Conservation (phyloP, 30 jellyfish, hydroid and myxozoan genomes). For the Turritopsis rubra region DNA sequence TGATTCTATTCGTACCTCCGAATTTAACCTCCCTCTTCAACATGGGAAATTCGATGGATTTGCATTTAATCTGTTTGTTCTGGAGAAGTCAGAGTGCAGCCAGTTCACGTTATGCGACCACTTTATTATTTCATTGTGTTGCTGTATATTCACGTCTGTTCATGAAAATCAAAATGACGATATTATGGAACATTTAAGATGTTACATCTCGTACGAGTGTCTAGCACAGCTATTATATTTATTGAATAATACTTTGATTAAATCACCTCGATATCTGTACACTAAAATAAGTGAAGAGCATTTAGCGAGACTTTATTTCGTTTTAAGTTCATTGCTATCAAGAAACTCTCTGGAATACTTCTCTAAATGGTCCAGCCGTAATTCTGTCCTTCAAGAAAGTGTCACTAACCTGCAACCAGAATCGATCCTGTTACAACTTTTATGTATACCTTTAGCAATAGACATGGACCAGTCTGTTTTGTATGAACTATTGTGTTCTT, state of each 20-base stretch:
- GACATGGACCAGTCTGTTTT: slow-evolving; percentile 38
- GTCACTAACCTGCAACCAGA: background rate
- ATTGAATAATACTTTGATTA: background rate
- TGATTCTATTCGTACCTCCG: background rate
- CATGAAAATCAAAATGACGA: background rate
- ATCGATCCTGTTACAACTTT: slow-evolving; percentile 16
- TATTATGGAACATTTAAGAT: background rate
- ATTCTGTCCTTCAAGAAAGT: background rate
- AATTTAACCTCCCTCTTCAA: background rate
- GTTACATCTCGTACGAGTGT: background rate
- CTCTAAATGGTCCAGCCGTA: background rate
- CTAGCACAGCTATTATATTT: background rate
- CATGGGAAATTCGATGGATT: background rate
- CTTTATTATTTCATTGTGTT: background rate
- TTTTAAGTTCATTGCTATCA: background rate
- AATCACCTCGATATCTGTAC: slow-evolving; percentile 6
- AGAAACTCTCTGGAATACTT: background rate
- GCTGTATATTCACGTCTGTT: background rate
- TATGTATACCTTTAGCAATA: slow-evolving; percentile 49
- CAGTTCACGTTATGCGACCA: background rate
- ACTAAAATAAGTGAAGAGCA: background rate
- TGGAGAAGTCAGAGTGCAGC: background rate
- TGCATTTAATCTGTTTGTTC: background rate
- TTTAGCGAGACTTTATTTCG: background rate
- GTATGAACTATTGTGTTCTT: slow-evolving; percentile 39